These are phyloP conservation scores for Oedothorax gibbosus DNA, from an alignment of 1,140 invertebrate genomes.

Conservation along the genomic window DNA sequence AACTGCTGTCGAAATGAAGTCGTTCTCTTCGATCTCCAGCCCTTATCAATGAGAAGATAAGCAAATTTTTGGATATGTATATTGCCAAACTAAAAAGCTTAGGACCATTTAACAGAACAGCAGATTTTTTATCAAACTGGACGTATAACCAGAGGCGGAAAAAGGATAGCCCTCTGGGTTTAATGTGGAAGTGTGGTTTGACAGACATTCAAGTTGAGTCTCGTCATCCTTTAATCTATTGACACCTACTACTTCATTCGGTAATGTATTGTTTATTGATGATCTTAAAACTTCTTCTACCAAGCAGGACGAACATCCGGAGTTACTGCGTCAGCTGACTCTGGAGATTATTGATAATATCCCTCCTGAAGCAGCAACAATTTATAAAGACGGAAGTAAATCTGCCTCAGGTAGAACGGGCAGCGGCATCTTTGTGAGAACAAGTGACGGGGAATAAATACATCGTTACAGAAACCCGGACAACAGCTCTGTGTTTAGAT, in stretches of 20 bases:
- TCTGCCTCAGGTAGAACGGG: no score
- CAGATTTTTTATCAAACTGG: constrained; percentile 1
- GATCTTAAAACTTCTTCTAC: no score
- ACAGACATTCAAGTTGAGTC: not conserved
- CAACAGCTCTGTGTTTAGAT: not conserved
- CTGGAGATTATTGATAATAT: not conserved
- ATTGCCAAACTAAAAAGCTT: not conserved
- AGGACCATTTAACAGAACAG: no score
- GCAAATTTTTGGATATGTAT: not conserved
- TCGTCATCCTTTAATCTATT: not conserved
- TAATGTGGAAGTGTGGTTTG: constrained; percentile 3
- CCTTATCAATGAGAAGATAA: not conserved
- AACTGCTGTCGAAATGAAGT: not conserved
- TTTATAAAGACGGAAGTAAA: no score
- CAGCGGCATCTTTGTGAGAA: not conserved
- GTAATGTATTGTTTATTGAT: no score
- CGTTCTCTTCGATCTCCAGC: not conserved
- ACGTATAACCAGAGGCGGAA: not conserved
- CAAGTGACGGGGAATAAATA: not conserved
- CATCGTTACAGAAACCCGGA: not conserved
- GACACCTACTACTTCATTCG: not conserved
- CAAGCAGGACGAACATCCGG: not conserved
- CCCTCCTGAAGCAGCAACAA: no score
- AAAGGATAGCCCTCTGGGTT: not conserved
- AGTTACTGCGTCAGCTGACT: not conserved